Base-by-base conservation (phyloP, 2,888 invertebrate genomes). In the Dasysyrphus albostriatus region DNA sequence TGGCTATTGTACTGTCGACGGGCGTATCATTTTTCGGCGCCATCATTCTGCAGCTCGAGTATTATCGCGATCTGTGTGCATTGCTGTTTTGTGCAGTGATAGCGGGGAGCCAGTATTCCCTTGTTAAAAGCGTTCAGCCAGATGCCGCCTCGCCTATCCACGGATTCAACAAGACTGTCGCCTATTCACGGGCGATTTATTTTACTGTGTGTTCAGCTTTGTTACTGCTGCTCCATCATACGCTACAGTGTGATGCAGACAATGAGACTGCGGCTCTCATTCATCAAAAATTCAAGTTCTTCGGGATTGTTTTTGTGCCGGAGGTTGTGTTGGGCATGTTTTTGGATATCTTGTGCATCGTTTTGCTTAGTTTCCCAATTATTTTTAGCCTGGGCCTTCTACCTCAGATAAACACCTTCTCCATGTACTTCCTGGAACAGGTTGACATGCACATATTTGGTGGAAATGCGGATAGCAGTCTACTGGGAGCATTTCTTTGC, bases 71-170 rank as follows among this genome's bases (percentile, higher is more conserved):
- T 92, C 95, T 99, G 73, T 96, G 96, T 90, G 97, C 98, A 16
- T 97, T 99, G 92, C 94, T 98, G 91, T 98, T 99, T 93, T 99
- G 99, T 93, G 97, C 98, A 89, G 97, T 99, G n/a, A 98, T 99
- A 90, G 99, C 99, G 0, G 97, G 98, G 16, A 98, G 98, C 90
- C 99, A 99, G 93, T 99, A 99, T 93, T 98, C 98, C 0, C 93
- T 99, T 88, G 93, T 99, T 88, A 99, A 99, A 93, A 98, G 98
- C 89, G 99, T 99, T 1, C 99, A 99, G 91, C 99, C 99, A 0
- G 99, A 99, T 93, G 98, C 99, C 0, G 97, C 99, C 0, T 99
- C 99, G 3, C 99, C 99, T 0, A 98, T 98, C 49, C 99, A 99
- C 92, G 99, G 99, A 12, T 99, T 98, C 91, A 99, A 99, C 92